phyloP scores from a whole-genome alignment of 1,140 invertebrate genomes.

The Panagrolaimus sp. region DNA sequence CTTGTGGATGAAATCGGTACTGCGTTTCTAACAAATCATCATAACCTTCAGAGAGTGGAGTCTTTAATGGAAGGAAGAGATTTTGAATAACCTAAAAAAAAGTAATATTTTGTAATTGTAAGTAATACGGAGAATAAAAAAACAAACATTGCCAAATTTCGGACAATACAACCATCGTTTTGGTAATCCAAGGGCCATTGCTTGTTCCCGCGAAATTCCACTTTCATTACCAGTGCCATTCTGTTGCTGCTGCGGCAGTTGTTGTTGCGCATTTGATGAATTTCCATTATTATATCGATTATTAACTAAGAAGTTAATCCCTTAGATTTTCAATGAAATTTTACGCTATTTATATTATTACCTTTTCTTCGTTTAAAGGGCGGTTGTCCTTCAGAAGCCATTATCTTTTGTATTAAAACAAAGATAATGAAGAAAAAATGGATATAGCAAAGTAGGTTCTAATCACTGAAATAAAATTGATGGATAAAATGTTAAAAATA shows the following conservation, averaged over 20 bases:
- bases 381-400: no score
- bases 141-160: conserved; percentile 51
- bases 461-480: no score
- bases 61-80: conserved; percentile 57
- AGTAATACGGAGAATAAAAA: conserved; percentile 20
- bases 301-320: no score
- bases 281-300: no score
- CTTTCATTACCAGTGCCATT: not conserved
- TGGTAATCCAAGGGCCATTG: conserved; percentile 40
- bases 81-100: conserved; percentile 40
- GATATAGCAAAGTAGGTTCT: no score
- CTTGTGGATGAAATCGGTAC: conserved; percentile 45
- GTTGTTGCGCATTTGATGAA: no score
- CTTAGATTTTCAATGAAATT: no score
- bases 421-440: no score
- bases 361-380: no score
- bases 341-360: no score
- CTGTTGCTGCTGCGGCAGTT: not conserved
- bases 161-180: conserved; percentile 56
- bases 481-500: no score
- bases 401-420: no score
- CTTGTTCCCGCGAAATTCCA: conserved; percentile 17
- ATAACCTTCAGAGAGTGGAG: conserved; percentile 51
- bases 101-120: conserved; percentile 3
- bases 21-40: conserved; percentile 43